These are phyloP conservation scores for Urocyon cinereoargenteus DNA, from an alignment of 2,797 vertebrate species.

Conservation along the genomic window DNA sequence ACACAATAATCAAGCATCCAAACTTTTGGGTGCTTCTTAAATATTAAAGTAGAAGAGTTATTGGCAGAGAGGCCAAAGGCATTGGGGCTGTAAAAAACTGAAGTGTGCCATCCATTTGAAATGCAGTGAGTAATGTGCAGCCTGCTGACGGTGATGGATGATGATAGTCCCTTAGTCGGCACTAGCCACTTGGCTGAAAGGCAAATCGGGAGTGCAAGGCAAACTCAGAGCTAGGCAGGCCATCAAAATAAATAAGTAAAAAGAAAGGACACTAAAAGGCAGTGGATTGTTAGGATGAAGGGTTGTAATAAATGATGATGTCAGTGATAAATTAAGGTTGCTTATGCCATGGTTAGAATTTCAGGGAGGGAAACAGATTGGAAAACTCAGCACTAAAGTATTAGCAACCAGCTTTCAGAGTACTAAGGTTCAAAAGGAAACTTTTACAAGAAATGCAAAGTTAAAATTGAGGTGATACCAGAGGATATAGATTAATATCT, in stretches of 20 bases:
- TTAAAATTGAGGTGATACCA: not conserved
- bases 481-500: not conserved
- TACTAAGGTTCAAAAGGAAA: not conserved
- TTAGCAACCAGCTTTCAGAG: not conserved
- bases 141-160: not conserved
- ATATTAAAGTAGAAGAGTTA: slow-evolving; percentile 12
- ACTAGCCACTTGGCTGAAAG: slow-evolving; percentile 23
- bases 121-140: not conserved
- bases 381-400: not conserved
- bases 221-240: not conserved
- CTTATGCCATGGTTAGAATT: slow-evolving; percentile 9
- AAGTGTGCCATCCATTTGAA: slow-evolving; percentile 12
- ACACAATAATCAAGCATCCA: not conserved
- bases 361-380: not conserved
- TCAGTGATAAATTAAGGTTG: slow-evolving; percentile 18
- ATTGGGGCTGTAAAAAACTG: not conserved
- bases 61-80: not conserved
- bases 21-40: not conserved
- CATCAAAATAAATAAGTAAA: slow-evolving; percentile 63
- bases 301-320: slow-evolving; percentile 34
- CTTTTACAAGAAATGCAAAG: not conserved
- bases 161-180: not conserved
- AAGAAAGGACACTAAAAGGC: slow-evolving; percentile 57
- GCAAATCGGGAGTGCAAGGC: not conserved
- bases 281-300: slow-evolving; percentile 33